Conservation (phyloP, 2,797 vertebrate genomes). For the Leucoraja ocellata region DNA sequence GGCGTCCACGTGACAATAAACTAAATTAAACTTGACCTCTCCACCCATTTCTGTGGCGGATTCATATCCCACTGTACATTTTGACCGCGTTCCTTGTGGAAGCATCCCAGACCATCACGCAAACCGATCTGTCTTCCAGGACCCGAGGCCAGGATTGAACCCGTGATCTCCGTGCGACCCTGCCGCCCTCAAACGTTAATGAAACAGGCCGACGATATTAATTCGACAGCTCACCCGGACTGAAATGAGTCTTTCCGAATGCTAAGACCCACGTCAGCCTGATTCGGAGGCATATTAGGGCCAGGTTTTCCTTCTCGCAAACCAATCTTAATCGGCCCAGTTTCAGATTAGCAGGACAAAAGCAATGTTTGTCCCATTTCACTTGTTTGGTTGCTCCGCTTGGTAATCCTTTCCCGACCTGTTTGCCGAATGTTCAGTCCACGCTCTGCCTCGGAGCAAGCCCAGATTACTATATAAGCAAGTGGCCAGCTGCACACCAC, state of each 20-base stretch:
- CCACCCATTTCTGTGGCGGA: too few relatives aligned
- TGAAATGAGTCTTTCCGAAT: neutral
- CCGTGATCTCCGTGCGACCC: too few relatives aligned
- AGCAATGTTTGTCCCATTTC: constrained; percentile 10
- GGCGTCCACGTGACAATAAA: too few relatives aligned
- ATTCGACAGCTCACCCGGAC: neutral
- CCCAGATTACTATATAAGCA: too few relatives aligned
- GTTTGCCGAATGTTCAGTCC: constrained; percentile 2
- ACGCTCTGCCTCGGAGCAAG: neutral
- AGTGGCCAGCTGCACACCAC: neutral
- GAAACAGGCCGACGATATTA: neutral
- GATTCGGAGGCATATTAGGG: constrained; percentile 5
- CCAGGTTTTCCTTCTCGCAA: neutral
- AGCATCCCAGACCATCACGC: too few relatives aligned
- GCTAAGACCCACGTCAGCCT: neutral
- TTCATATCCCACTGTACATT: too few relatives aligned
- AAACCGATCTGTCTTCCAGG: too few relatives aligned
- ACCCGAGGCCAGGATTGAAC: too few relatives aligned
- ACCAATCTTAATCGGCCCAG: neutral
- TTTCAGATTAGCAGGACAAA: constrained; percentile 5
- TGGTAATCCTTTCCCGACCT: constrained; percentile 11
- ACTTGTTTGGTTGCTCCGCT: constrained; percentile 17
- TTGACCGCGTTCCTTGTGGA: too few relatives aligned
- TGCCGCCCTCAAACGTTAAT: neutral
- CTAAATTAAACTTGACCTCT: too few relatives aligned